These are phyloP conservation scores for Crypturellus tataupa DNA, from an alignment of 2,797 vertebrate genomes.

Conservation along the genomic window DNA sequence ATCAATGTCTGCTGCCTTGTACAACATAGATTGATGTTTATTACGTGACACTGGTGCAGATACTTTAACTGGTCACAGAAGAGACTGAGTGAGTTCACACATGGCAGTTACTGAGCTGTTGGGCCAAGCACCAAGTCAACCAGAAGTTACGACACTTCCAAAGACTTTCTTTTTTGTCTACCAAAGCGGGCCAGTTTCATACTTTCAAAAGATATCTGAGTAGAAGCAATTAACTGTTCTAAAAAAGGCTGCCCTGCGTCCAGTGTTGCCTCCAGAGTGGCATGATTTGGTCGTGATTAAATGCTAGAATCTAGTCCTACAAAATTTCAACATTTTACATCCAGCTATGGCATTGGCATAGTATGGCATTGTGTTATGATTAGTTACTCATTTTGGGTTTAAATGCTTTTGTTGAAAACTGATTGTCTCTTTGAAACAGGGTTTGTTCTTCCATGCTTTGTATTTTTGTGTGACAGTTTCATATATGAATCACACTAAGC, in stretches of 20 bases:
- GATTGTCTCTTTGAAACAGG: neutral
- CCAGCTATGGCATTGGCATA: neutral
- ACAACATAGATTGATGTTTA: neutral
- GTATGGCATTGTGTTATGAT: neutral
- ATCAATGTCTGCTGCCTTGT: neutral
- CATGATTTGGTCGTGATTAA: neutral
- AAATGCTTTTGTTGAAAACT: constrained; percentile 4
- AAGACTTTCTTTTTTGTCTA: neutral
- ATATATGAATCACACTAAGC: neutral
- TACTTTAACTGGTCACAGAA: constrained; percentile 8
- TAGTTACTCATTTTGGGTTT: neutral
- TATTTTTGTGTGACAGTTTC: neutral
- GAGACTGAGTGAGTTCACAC: neutral
- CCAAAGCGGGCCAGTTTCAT: neutral
- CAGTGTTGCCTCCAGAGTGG: neutral
- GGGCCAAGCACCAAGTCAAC: constrained; percentile 5
- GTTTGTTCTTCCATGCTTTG: neutral
- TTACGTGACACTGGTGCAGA: constrained; percentile 1
- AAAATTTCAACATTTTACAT: neutral
- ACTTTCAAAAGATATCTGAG: neutral
- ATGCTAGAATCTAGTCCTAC: neutral
- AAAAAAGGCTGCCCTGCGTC: neutral
- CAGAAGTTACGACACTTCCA: neutral
- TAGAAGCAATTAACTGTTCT: neutral
- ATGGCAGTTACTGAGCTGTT: neutral